Evolutionary conservation across 2,888 invertebrate species (phyloP).

Genomic region (Spilarctia lutea): DNA sequence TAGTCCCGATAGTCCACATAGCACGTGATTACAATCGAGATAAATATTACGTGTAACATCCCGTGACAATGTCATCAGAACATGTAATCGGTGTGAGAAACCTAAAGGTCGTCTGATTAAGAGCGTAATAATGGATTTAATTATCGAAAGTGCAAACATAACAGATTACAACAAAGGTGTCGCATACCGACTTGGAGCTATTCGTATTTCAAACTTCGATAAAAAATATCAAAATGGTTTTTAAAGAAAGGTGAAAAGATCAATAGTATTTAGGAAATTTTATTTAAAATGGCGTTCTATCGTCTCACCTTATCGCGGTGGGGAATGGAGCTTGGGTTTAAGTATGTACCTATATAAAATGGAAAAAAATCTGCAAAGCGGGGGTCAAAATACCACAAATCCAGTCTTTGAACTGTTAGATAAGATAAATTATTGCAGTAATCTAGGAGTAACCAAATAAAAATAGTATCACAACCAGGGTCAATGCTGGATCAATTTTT

Average conservation of each 20-base stretch:
- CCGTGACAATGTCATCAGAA: not conserved
- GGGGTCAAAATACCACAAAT: not conserved
- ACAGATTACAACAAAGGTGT: not conserved
- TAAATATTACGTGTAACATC: not conserved
- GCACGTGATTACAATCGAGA: not conserved
- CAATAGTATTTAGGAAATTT: not conserved
- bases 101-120: not conserved
- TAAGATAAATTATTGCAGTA: conserved; percentile 27
- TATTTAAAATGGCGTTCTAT: not conserved
- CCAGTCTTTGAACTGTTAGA: not conserved
- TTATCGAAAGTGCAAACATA: not conserved
- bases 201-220: too few relatives aligned
- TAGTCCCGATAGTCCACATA: not conserved
- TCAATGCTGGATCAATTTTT: conserved; percentile 35
- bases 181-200: not conserved
- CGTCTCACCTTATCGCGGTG: not conserved
- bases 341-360: not conserved
- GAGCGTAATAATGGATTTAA: not conserved
- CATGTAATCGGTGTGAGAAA: not conserved
- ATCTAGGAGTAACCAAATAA: conserved; percentile 13
- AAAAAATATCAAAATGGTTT: not conserved
- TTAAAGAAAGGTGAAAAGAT: not conserved
- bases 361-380: not conserved
- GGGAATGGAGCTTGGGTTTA: not conserved
- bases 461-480: conserved; percentile 33